A percentile compares a stretch with the other conserved stretches of the same genome.
phyloP scores from a whole-genome alignment of 2,797 vertebrate species.

The Gadopsis marmoratus region DNA sequence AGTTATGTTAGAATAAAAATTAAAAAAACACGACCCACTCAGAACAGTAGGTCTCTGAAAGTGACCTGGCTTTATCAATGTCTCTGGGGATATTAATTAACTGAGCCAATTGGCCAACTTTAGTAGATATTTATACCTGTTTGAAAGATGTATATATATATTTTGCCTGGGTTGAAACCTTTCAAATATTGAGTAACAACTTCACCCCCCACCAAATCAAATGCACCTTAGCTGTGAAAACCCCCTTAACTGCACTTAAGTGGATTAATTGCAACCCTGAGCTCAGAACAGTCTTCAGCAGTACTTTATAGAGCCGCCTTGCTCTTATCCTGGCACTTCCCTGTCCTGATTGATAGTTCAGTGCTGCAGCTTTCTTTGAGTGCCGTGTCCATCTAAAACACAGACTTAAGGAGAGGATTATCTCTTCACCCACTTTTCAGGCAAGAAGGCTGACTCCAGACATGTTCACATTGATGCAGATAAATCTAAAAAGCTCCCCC shows the following conservation, averaged over 20 bases:
- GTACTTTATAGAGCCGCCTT: constrained; percentile 50
- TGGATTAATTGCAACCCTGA: constrained; percentile 62
- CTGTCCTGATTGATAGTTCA: constrained; percentile 63
- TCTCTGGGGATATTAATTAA: neutral
- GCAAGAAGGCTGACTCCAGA: constrained; percentile 29
- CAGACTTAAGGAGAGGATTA: constrained; percentile 48
- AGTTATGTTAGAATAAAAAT: neutral
- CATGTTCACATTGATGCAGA: constrained; percentile 6
- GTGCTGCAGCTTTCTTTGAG: constrained; percentile 39
- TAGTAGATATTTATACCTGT: neutral
- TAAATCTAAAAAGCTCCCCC: neutral
- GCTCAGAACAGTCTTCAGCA: constrained; percentile 52
- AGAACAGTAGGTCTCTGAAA: neutral
- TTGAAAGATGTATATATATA: neutral
- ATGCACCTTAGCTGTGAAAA: constrained; percentile 54
- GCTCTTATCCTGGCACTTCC: constrained; percentile 55
- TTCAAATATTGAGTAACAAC: constrained; percentile 31
- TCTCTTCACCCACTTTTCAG: constrained; percentile 32
- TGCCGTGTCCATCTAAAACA: constrained; percentile 47
- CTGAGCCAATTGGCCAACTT: neutral
- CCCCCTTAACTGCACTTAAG: constrained; percentile 54
- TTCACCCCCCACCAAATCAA: constrained; percentile 53
- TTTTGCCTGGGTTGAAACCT: constrained; percentile 1
- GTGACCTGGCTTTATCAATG: neutral
- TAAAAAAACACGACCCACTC: neutral